A percentile compares a stretch with the other conserved stretches of the same genome.
phyloP scores from a whole-genome alignment of 2,797 vertebrate species.

The Rhinatrema bivittatum region DNA sequence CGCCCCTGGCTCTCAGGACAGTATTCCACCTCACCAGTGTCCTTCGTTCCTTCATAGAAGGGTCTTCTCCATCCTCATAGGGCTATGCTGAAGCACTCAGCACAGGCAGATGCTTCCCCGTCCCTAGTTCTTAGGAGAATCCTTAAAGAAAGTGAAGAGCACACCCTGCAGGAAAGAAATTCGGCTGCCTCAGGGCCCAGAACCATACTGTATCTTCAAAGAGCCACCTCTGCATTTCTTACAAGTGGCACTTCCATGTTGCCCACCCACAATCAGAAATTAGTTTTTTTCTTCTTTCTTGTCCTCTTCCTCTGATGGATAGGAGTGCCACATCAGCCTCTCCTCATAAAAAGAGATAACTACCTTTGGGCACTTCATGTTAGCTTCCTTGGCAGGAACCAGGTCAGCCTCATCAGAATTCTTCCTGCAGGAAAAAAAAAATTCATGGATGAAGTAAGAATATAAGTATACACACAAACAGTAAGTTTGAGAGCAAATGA shows the following conservation, averaged over 20 bases:
- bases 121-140: no score
- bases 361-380: slow-evolving; percentile 90
- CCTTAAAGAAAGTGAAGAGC: slow-evolving; percentile 33
- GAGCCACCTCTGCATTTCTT: slow-evolving; percentile 36
- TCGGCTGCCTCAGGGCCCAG: slow-evolving; percentile 40
- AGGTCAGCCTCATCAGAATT: slow-evolving; percentile 93
- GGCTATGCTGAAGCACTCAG: slow-evolving; percentile 15
- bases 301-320: slow-evolving; percentile 90
- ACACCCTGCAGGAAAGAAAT: slow-evolving; percentile 30
- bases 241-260: slow-evolving; percentile 32
- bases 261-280: slow-evolving; percentile 6
- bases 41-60: slow-evolving; percentile 42
- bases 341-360: slow-evolving; percentile 97
- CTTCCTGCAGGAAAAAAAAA: slow-evolving; percentile 67
- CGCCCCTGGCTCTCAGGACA: slow-evolving; percentile 20
- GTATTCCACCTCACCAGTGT: slow-evolving; percentile 21
- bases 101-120: neutral
- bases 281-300: slow-evolving; percentile 95
- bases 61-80: slow-evolving; percentile 22
- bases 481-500: no score
- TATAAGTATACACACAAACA: no score
- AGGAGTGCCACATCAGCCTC: slow-evolving; percentile 93
- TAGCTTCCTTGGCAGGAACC: slow-evolving; percentile 91
- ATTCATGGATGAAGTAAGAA: no score
- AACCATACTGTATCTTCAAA: slow-evolving; percentile 53